Conservation (phyloP, 2,113 vertebrate genomes). For the Ondatra zibethicus region DNA sequence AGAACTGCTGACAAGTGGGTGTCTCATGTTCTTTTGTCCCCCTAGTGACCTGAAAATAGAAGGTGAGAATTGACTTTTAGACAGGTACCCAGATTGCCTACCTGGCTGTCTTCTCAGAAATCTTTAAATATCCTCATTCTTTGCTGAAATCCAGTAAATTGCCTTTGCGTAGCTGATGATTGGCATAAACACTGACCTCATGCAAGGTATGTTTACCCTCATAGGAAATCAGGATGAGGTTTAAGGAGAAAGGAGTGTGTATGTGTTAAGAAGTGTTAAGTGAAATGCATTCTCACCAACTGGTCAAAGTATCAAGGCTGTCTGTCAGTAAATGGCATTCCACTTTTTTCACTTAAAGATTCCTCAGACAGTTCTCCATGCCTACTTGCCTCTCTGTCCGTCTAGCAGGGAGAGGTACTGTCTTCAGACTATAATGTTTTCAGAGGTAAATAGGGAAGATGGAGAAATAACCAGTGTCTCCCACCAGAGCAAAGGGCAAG, state of each 20-base stretch:
- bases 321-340: slow-evolving; percentile 36
- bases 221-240: not conserved
- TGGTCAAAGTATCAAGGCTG: not conserved
- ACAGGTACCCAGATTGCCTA: not conserved
- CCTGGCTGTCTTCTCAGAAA: not conserved
- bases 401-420: not conserved
- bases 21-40: not conserved
- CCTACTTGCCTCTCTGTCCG: not conserved
- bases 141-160: slow-evolving; percentile 6
- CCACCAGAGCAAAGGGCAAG: not conserved
- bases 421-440: slow-evolving; percentile 27
- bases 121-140: not conserved
- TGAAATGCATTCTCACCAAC: not conserved
- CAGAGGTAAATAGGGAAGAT: not conserved
- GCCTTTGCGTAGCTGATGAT: not conserved
- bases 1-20: not conserved
- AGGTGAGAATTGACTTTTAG: not conserved
- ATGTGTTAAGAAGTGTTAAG: not conserved
- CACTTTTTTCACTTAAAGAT: not conserved
- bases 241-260: not conserved
- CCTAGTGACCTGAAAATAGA: not conserved
- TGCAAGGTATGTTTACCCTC: not conserved
- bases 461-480: not conserved
- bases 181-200: not conserved
- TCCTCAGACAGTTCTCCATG: slow-evolving; percentile 13